Conservation (phyloP, 2,888 invertebrate species). For the Meandrusa payeni region DNA sequence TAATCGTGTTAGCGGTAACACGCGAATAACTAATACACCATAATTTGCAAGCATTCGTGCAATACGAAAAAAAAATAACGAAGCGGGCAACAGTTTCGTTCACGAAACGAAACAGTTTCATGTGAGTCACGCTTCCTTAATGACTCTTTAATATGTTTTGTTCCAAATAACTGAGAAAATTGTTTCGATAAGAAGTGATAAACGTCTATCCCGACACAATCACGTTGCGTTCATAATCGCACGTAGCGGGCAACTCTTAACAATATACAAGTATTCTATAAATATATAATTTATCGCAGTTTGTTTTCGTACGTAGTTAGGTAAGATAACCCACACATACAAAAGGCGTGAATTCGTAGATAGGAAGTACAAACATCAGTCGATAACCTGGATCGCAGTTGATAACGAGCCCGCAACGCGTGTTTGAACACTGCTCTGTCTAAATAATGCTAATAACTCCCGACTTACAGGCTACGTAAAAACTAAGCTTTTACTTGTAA, state of each 20-base stretch:
- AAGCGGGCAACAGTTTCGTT: conserved; percentile 9
- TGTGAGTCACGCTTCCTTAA: conserved; percentile 37
- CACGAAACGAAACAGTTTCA: conserved; percentile 14
- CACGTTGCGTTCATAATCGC: conserved; percentile 29
- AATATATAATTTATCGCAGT: conserved; percentile 59
- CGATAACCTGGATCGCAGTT: conserved; percentile 73
- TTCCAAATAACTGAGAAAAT: conserved; percentile 43
- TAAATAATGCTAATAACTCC: conserved; percentile 35
- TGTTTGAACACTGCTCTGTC: conserved; percentile 38
- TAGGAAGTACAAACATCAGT: conserved; percentile 68
- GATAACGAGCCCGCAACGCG: conserved; percentile 49
- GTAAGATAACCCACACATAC: conserved; percentile 53
- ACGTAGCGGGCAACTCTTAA: conserved; percentile 5
- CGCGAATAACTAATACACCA: conserved; percentile 58
- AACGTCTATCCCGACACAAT: conserved; percentile 36
- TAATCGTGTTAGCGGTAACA: conserved; percentile 70
- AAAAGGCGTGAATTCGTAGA: conserved; percentile 58
- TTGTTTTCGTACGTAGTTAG: conserved; percentile 44
- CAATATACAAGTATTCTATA: conserved; percentile 40
- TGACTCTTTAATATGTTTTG: conserved; percentile 33
- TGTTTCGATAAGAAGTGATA: conserved; percentile 32
- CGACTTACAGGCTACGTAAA: conserved; percentile 9
- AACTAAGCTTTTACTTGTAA: conserved; percentile 1
- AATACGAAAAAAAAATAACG: conserved; percentile 37
- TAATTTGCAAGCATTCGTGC: conserved; percentile 52